Percentiles rank a stretch among this genome's conserved stretches.
phyloP scores from a whole-genome alignment of 2,888 invertebrate genomes.

The Eupithecia abbreviata region DNA sequence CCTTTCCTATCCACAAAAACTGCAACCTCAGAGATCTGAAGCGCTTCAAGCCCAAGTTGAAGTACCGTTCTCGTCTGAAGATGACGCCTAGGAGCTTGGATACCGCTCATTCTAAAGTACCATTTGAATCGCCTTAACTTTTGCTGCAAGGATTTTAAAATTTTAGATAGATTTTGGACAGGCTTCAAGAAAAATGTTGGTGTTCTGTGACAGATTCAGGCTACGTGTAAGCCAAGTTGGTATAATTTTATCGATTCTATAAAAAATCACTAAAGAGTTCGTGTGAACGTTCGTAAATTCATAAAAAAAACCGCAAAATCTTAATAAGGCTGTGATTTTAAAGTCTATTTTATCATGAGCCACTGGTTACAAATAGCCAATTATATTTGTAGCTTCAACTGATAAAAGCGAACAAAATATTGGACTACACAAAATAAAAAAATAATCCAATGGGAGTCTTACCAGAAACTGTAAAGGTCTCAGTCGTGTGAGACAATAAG shows the following conservation, averaged over 20 bases:
- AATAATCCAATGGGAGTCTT: background rate
- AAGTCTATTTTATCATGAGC: too few species aligned
- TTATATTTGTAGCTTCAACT: background rate
- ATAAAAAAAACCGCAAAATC: too few species aligned
- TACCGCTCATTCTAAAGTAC: constrained; percentile 31
- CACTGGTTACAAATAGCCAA: too few species aligned
- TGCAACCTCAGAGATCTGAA: constrained; percentile 8
- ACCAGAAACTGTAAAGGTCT: constrained; percentile 15
- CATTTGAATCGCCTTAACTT: constrained; percentile 25
- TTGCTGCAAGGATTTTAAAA: constrained; percentile 20
- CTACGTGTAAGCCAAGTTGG: background rate
- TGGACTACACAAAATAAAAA: background rate
- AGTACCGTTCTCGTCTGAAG: constrained; percentile 17
- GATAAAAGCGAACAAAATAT: background rate
- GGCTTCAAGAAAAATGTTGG: background rate
- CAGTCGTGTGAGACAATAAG: constrained; percentile 13
- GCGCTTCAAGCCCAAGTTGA: constrained; percentile 16
- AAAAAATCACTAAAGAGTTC: too few species aligned
- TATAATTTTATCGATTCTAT: too few species aligned
- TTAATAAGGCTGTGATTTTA: too few species aligned
- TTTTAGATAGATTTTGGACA: constrained; percentile 7
- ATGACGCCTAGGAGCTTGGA: constrained; percentile 12
- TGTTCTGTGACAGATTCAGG: background rate
- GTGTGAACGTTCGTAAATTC: too few species aligned
- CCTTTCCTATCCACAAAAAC: background rate